These are phyloP conservation scores for Perognathus longimembris DNA, from an alignment of 2,113 vertebrate species.

Conservation along the genomic window DNA sequence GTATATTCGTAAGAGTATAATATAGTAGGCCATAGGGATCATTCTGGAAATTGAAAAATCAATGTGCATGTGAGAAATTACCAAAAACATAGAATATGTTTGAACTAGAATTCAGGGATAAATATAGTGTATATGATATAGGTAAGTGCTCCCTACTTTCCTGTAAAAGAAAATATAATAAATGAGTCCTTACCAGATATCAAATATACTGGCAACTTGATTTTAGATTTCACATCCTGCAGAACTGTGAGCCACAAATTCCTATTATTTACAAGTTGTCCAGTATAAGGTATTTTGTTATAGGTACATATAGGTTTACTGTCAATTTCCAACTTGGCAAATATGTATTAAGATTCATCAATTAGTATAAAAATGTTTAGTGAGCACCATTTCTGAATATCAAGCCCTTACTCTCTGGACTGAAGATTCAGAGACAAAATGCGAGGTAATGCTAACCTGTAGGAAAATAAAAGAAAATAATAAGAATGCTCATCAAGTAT, in stretches of 20 bases:
- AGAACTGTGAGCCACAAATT: neutral
- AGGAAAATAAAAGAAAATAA: constrained; percentile 41
- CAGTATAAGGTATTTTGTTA: neutral
- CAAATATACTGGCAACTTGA: neutral
- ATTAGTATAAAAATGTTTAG: neutral
- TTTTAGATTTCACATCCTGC: neutral
- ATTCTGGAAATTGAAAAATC: neutral
- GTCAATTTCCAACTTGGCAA: constrained; percentile 17
- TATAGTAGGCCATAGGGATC: neutral
- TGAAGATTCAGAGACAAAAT: neutral
- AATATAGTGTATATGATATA: neutral
- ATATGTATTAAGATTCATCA: neutral
- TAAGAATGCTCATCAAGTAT: neutral
- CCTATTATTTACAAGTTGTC: neutral
- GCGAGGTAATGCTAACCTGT: too few relatives aligned
- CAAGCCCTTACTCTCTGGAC: neutral
- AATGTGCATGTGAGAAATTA: neutral
- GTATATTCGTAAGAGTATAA: neutral
- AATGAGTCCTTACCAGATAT: neutral
- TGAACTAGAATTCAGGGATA: neutral
- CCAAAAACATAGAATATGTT: neutral
- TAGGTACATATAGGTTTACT: neutral
- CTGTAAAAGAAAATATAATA: neutral
- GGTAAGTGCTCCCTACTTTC: neutral
- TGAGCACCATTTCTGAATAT: neutral